Base-by-base conservation (phyloP, 2,113 vertebrate species). In the Campylorhamphus procurvoides region DNA sequence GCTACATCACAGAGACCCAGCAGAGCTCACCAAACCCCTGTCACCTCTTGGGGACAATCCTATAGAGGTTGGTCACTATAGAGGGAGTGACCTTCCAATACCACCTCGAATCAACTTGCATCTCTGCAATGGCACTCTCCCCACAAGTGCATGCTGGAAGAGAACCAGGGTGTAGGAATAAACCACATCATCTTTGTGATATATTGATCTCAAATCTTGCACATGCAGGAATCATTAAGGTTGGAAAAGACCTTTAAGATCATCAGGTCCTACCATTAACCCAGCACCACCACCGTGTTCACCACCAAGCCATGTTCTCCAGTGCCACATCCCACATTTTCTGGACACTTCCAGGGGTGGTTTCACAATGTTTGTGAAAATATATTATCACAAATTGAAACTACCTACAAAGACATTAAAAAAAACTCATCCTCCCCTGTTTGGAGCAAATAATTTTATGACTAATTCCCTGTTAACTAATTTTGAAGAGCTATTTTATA, bases 91-190 rank as follows among this genome's bases (percentile, higher is more conserved):
- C 19, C 33, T 23, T 20, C 37, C n/a, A 28, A 2, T 5, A 31
- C 18, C n/a, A 27, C n/a, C 28, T 50, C 1, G 18, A 33, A 4
- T 3, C 73, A 35, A 14, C 22, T 37, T 3, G 10, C 22, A 29
- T 6, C 44, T 33, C 68, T 28, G 18, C 3, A 12, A 9, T 1
- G 28, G 42, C 60, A 24, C n/a, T 44, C 29, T 18, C 18, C 58
- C 12, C 6, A 10, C 3, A 66, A 56, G 20, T 0, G 1, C 14
- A 4, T 0, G 0, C n/a, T 6, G 12, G 19, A 14, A 55, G 39
- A 42, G 35, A 31, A 27, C 6, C 10, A 14, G 58, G 18, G 42
- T 1, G 20, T 52, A 40, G 84, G 46, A 53, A 16, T 42, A 18
- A 64, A 5, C 17, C 67, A 22, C 52, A 28, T 3, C 23, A 1